Evolutionary conservation across 2,113 vertebrate species (phyloP).

Genomic region (Lophotis ruficrista): DNA sequence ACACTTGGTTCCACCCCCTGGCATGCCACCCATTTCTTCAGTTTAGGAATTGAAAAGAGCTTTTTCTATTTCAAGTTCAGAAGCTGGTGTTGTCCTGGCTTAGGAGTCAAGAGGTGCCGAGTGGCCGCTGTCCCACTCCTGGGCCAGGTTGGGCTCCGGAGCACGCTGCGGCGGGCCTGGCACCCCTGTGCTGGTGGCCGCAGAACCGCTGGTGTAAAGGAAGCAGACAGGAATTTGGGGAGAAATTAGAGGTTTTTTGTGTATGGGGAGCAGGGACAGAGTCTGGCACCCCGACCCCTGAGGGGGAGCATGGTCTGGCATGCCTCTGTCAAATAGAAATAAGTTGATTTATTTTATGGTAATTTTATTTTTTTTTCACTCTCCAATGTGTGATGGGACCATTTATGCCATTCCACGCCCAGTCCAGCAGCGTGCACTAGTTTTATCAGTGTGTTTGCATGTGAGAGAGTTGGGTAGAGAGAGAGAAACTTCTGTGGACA

Average conservation of each 20-base stretch:
- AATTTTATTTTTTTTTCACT: background rate
- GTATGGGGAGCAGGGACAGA: background rate
- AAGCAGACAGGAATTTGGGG: background rate
- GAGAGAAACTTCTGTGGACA: background rate
- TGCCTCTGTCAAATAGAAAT: background rate
- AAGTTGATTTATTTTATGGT: rapidly evolving
- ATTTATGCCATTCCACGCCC: background rate
- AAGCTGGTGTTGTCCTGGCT: background rate
- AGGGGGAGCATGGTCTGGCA: rapidly evolving
- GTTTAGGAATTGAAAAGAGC: background rate
- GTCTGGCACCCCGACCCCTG: rapidly evolving
- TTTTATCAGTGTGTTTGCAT: background rate
- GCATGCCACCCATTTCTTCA: background rate
- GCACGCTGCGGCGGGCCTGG: rapidly evolving
- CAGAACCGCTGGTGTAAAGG: background rate
- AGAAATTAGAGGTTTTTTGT: rapidly evolving
- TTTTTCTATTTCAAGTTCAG: background rate
- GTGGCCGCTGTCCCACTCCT: background rate
- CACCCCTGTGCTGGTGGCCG: rapidly evolving
- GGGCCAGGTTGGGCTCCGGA: background rate
- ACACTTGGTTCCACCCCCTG: background rate
- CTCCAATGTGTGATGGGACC: rapidly evolving
- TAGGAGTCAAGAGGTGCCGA: background rate
- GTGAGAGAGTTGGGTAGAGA: too few species aligned
- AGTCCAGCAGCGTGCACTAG: background rate